These are phyloP conservation scores for Hydrochoerus hydrochaeris DNA, from an alignment of 2,113 vertebrate genomes.

Conservation along the genomic window DNA sequence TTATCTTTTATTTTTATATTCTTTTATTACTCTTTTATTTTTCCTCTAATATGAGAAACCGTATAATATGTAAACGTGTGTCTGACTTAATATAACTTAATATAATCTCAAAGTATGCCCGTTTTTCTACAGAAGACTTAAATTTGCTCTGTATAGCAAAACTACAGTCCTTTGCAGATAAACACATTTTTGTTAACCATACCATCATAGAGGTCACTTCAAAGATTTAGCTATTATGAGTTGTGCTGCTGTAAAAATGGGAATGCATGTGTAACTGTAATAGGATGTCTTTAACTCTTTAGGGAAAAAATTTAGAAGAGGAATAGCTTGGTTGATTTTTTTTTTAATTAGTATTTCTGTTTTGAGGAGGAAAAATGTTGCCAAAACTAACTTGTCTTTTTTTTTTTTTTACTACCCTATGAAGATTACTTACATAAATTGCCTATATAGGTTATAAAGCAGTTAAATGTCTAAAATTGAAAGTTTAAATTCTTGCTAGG, in stretches of 20 bases:
- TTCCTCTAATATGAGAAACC: not conserved
- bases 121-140: not conserved
- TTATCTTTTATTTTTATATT: not conserved
- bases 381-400: not conserved
- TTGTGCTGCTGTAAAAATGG: not conserved
- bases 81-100: not conserved
- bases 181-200: not conserved
- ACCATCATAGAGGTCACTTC: not conserved
- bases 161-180: not conserved
- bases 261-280: not conserved
- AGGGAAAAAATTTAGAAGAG: not conserved
- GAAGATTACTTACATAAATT: not conserved
- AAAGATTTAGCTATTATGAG: not conserved
- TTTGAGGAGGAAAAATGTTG: not conserved
- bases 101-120: not conserved
- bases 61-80: not conserved
- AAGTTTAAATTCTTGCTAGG: too few relatives aligned
- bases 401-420: not conserved
- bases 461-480: not conserved
- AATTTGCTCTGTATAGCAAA: not conserved
- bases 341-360: not conserved
- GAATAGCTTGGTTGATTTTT: not conserved
- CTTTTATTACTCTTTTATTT: too few relatives aligned
- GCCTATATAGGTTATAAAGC: not conserved
- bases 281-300: not conserved